A percentile compares a stretch with the other conserved stretches of the same genome.
These are phyloP conservation scores for Campopleginae sp. DNA, from an alignment of 2,888 invertebrate genomes.

Conservation along the genomic window DNA sequence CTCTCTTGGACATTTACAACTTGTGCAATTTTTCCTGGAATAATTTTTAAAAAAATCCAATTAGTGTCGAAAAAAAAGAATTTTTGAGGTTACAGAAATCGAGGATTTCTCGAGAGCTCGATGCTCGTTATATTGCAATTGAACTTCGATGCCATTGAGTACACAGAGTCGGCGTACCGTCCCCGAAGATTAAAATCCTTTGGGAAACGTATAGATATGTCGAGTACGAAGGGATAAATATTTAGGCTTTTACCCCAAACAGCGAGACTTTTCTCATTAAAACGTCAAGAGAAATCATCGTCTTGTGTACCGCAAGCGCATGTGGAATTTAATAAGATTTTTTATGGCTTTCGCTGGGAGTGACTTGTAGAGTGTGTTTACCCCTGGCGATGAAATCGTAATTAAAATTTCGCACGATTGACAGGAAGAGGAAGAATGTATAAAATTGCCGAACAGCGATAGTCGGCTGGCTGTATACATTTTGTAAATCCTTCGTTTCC, in stretches of 20 bases:
- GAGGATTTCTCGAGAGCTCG: neutral
- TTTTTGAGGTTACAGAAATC: neutral
- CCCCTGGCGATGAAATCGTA: constrained; percentile 31
- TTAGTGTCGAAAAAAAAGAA: neutral
- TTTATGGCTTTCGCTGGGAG: constrained; percentile 72
- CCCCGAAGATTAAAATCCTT: constrained; percentile 34
- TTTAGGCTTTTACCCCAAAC: constrained; percentile 70
- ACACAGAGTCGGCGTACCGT: neutral
- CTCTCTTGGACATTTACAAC: constrained; percentile 96
- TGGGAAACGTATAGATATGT: neutral
- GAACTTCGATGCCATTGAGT: neutral
- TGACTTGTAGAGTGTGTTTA: constrained; percentile 29
- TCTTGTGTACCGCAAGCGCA: constrained; percentile 50
- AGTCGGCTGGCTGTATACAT: neutral
- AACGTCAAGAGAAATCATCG: constrained; percentile 63
- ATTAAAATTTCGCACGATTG: constrained; percentile 32
- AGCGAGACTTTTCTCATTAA: constrained; percentile 74
- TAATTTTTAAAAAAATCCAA: constrained; percentile 15
- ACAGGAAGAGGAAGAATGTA: neutral
- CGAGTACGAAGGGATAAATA: constrained; percentile 75
- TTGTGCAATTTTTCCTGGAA: constrained; percentile 96
- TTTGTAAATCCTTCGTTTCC: neutral
- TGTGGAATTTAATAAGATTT: constrained; percentile 73
- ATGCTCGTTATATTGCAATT: neutral
- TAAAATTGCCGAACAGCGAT: neutral